Conservation (phyloP, 2,797 vertebrate genomes). For the Urosaurus nigricauda region DNA sequence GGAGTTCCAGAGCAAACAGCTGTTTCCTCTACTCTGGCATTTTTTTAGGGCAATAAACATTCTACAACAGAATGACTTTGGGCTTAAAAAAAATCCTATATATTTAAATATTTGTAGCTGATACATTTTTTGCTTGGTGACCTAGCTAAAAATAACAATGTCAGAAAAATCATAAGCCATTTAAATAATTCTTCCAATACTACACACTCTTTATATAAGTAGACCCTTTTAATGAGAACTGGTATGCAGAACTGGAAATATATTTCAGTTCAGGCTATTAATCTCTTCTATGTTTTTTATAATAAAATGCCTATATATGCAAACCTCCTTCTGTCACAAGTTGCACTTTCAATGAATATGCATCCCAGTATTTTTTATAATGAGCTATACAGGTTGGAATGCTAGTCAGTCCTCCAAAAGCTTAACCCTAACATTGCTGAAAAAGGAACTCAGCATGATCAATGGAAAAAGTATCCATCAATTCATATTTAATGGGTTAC, state of each 20-base stretch:
- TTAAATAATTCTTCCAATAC: background rate
- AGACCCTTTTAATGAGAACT: conserved; percentile 63
- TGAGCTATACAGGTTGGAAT: conserved; percentile 23
- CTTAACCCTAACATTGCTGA: conserved; percentile 28
- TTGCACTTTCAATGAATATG: background rate
- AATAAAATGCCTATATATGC: conserved; percentile 37
- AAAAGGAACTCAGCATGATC: background rate
- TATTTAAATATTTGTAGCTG: conserved; percentile 14
- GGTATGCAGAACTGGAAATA: conserved; percentile 45
- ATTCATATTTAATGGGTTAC: conserved; percentile 36
- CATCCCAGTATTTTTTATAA: conserved; percentile 31
- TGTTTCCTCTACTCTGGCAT: conserved; percentile 24
- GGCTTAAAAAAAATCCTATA: background rate
- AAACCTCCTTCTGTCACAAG: conserved; percentile 18
- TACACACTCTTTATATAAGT: conserved; percentile 40
- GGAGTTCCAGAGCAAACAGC: conserved; percentile 35
- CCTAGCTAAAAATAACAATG: background rate
- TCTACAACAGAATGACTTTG: background rate
- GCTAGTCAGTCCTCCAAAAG: conserved; percentile 10
- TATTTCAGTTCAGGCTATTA: conserved; percentile 49
- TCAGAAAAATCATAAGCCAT: background rate
- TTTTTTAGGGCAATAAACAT: conserved; percentile 18
- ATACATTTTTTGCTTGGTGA: background rate
- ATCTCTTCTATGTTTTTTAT: conserved; percentile 31
- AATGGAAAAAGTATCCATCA: conserved; percentile 15